Evolutionary conservation across 1,140 invertebrate species (phyloP).

Genomic region (Drosophila asahinai): DNA sequence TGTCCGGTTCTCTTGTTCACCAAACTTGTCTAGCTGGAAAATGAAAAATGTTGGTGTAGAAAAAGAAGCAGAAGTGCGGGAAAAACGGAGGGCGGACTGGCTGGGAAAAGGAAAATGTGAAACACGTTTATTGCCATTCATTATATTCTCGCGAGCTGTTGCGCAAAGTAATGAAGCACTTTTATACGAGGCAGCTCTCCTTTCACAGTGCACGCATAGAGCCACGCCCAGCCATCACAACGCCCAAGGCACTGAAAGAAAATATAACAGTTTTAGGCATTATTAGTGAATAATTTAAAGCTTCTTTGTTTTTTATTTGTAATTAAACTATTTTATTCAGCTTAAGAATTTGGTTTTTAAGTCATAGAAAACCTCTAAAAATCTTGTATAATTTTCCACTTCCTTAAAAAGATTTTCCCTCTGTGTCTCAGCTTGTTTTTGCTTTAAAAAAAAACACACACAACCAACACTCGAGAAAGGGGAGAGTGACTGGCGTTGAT

Average conservation of each 20-base stretch:
- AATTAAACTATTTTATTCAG: too few species aligned
- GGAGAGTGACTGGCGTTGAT: conserved; percentile 52
- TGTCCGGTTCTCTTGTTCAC: conserved; percentile 38
- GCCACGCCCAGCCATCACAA: conserved; percentile 2
- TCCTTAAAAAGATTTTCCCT: not conserved
- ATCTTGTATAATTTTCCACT: too few species aligned
- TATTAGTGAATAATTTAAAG: not conserved
- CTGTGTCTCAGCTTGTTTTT: conserved; percentile 45
- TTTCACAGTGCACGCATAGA: conserved; percentile 42
- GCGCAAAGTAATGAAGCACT: conserved; percentile 83
- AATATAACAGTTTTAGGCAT: not conserved
- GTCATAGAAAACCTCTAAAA: too few species aligned
- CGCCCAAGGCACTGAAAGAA: conserved; percentile 4
- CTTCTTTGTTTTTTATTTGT: too few species aligned
- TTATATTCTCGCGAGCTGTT: conserved; percentile 83
- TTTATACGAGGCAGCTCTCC: conserved; percentile 59
- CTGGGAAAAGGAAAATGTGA: conserved; percentile 73
- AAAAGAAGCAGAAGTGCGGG: conserved; percentile 8
- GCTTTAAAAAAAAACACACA: conserved; percentile 30
- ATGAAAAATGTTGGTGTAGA: conserved; percentile 57
- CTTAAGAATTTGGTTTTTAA: too few species aligned
- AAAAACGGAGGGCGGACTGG: conserved; percentile 20
- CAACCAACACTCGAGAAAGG: conserved; percentile 9
- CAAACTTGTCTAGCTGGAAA: conserved; percentile 43
- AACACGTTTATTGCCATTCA: conserved; percentile 84